A percentile compares a stretch with the other conserved stretches of the same genome.
Conservation (phyloP, 1,140 invertebrate genomes). For the Lycorma delicatula region DNA sequence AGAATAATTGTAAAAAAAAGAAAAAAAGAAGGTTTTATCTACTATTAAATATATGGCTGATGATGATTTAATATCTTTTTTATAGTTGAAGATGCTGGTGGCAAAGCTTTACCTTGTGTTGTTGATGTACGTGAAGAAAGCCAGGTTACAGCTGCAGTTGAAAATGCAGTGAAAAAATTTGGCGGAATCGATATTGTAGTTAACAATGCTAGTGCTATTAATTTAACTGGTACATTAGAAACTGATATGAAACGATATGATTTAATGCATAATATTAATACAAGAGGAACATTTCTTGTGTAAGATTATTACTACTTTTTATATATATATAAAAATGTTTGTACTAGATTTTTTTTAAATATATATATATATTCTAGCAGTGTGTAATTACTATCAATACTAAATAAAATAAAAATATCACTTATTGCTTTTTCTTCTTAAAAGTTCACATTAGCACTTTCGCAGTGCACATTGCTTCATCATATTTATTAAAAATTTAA, state of each 20-base stretch:
- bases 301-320: conserved; percentile 43
- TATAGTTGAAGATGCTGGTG: conserved; percentile 83
- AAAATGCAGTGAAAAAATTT: conserved; percentile 81
- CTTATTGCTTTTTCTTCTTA: too few species aligned
- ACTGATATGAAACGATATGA: conserved; percentile 96
- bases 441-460: too few species aligned
- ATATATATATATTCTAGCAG: neutral
- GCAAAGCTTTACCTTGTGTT: conserved; percentile 82
- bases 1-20: too few species aligned
- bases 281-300: conserved; percentile 85
- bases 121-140: conserved; percentile 89
- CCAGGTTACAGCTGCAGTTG: conserved; percentile 74
- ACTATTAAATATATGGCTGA: too few species aligned
- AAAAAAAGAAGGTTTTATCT: too few species aligned
- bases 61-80: conserved; percentile 19
- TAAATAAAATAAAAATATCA: too few species aligned
- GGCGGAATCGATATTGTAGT: conserved; percentile 93
- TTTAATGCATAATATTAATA: conserved; percentile 87
- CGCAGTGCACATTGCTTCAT: too few species aligned
- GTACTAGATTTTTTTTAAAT: neutral
- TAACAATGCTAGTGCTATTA: conserved; percentile 97
- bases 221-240: conserved; percentile 70
- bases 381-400: too few species aligned
- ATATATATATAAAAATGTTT: neutral
- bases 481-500: too few species aligned